These are phyloP conservation scores for Sardinella longiceps DNA, from an alignment of 2,797 vertebrate species.

Conservation along the genomic window DNA sequence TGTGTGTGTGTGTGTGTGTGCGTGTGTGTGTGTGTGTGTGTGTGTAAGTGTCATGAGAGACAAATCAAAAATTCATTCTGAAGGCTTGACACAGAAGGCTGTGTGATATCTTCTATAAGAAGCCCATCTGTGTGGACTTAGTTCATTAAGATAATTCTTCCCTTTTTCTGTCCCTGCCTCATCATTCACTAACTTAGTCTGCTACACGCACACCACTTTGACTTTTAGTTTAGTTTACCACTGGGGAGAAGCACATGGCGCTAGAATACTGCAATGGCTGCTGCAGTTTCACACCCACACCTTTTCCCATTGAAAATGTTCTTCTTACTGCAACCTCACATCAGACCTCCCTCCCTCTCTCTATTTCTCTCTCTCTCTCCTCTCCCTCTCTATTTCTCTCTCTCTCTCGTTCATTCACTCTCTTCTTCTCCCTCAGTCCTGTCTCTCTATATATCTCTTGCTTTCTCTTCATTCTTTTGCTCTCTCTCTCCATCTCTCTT, in stretches of 20 bases:
- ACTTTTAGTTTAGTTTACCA: too few species aligned
- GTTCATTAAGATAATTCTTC: background rate
- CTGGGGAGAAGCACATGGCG: background rate
- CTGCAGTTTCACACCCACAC: background rate
- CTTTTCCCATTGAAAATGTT: background rate
- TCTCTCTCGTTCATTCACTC: too few species aligned
- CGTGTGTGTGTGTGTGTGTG: background rate
- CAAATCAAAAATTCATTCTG: background rate
- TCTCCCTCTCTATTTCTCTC: background rate
- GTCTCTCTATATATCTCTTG: background rate
- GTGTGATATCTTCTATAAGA: background rate
- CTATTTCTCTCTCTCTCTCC: background rate
- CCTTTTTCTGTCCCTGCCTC: background rate
- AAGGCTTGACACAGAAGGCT: background rate
- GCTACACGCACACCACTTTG: background rate
- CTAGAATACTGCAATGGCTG: background rate
- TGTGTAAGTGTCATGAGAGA: background rate
- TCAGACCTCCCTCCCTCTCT: background rate
- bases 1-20: too few species aligned
- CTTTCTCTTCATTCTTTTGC: background rate
- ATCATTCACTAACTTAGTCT: background rate
- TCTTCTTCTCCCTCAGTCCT: too few species aligned
- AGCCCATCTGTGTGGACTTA: background rate
- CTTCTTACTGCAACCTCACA: background rate
- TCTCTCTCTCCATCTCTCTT: slow-evolving; percentile 10